Base-by-base conservation (phyloP, 2,797 vertebrate species). In the Eleutherodactylus coqui region DNA sequence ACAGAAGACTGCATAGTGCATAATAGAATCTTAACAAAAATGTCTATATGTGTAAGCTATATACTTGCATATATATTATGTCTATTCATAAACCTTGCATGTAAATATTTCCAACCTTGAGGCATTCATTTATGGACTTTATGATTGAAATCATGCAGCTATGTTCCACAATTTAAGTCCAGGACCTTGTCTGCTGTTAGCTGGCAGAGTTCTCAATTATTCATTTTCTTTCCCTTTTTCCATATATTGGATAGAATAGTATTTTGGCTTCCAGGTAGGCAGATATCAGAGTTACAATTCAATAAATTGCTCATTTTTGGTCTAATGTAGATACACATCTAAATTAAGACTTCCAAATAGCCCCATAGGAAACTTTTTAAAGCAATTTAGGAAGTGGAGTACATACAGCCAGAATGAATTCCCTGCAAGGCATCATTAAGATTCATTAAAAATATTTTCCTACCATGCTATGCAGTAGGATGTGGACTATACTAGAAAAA, bases 391-490 rank as follows among this genome's bases (percentile, higher is more conserved):
- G 78, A 82, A 86, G 72, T 70, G 17, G 29, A 82, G 49, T 82
- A 69, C 69, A 49, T 81, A 69, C 58, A 82, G 79, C 60, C 60
- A 77, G 60, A 86, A 58, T 27, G 67, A 67, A 67, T 55, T 53
- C 53, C 62, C 72, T 77, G 85, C 78, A 76, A 86, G 79, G 79
- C 79, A 41, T 86, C 45, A 86, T 86, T 86, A 82, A 43, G 17
- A 77, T 82, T 64, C 85, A 76, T 76, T 77, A 75, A 49, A 82
- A 69, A 38, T 53, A 75, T 60, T 86, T 86, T 85, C 51, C 84
- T 79, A 72, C 75, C 51, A 60, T 73, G 80, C 36, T 72, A 41
- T 73, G 67, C n/a, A 11, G 67, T 11, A 55, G 7, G 58, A 73
- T 53, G 36, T 41, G 19, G 49, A 45, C 70, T 14, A 41, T 41